A percentile compares a stretch with the other conserved stretches of the same genome.
Conservation (phyloP, 2,797 vertebrate genomes). For the Varecia variegata region DNA sequence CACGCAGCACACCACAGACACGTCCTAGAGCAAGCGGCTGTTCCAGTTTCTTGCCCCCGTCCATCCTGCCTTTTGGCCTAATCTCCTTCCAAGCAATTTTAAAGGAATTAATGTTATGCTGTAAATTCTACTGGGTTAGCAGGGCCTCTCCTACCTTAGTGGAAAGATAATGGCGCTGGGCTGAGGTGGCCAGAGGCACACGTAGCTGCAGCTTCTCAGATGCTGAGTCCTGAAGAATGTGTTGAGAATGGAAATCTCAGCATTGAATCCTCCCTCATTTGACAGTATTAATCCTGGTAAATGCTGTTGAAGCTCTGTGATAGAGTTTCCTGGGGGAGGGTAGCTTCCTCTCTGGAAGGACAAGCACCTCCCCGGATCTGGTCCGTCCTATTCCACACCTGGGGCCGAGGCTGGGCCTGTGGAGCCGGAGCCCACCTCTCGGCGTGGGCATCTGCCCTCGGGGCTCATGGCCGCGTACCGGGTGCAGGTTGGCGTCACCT, state of each 20-base stretch:
- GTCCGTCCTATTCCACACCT: background rate
- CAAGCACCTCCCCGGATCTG: background rate
- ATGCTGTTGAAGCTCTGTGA: background rate
- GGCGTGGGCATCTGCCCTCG: background rate
- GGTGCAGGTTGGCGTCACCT: background rate
- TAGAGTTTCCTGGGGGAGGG: background rate
- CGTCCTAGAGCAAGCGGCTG: background rate
- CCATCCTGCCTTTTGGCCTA: background rate
- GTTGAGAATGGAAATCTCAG: background rate
- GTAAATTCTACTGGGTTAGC: background rate
- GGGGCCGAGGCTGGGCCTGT: background rate
- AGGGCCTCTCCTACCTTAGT: background rate
- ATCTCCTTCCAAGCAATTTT: slow-evolving; percentile 40
- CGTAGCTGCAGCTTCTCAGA: background rate
- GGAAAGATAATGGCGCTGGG: background rate
- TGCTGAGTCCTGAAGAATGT: slow-evolving; percentile 21
- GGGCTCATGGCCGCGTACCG: background rate
- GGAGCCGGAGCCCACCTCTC: background rate
- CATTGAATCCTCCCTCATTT: background rate
- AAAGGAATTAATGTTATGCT: background rate
- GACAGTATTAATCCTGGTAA: background rate
- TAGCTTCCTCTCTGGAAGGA: background rate
- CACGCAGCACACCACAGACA: background rate
- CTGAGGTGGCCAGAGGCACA: background rate
- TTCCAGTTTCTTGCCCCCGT: background rate